phyloP scores from a whole-genome alignment of 2,113 vertebrate genomes.

The Hippocampus zosterae region DNA sequence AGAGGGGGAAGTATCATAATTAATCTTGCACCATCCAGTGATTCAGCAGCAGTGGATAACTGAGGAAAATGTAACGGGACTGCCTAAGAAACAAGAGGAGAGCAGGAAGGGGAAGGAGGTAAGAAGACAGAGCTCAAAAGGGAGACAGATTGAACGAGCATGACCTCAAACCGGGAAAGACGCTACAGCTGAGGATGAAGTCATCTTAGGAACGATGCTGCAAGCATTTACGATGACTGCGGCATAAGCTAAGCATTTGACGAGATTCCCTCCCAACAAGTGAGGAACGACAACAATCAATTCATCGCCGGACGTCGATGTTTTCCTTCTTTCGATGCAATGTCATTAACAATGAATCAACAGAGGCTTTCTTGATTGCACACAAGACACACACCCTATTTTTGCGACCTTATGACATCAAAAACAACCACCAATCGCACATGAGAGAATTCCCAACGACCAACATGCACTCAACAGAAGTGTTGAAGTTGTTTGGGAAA shows the following conservation, averaged over 20 bases:
- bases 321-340: not conserved
- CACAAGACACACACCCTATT: not conserved
- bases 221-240: not conserved
- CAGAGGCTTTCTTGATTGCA: not conserved
- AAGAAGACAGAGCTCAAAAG: constrained; percentile 15
- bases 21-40: constrained; percentile 45
- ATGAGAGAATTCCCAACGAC: not conserved
- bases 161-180: constrained; percentile 7
- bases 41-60: constrained; percentile 26
- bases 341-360: not conserved
- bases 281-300: not conserved
- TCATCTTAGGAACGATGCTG: not conserved
- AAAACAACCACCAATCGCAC: not conserved
- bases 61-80: constrained; percentile 8
- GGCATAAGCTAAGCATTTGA: not conserved
- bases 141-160: not conserved
- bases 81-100: constrained; percentile 3
- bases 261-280: not conserved
- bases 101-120: constrained; percentile 24
- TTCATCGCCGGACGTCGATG: not conserved
- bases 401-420: not conserved
- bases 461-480: not conserved
- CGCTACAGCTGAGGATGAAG: constrained; percentile 4
- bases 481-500: not conserved
- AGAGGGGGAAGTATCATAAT: constrained; percentile 44